A percentile compares a stretch with the other conserved stretches of the same genome.
These are phyloP conservation scores for Fulmarus glacialis DNA, from an alignment of 2,113 vertebrate species.

Conservation along the genomic window DNA sequence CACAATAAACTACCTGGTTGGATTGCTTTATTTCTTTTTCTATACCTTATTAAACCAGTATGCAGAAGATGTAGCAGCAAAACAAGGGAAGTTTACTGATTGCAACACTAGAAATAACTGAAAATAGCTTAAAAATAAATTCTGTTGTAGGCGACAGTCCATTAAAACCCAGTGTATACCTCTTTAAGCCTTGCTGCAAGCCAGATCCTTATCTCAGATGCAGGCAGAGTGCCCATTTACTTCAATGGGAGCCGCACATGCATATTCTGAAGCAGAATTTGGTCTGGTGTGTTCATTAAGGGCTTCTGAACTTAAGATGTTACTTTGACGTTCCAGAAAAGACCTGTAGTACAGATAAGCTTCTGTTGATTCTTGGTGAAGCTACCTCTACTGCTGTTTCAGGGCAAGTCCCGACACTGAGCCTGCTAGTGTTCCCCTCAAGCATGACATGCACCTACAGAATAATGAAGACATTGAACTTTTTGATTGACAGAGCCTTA, in stretches of 20 bases:
- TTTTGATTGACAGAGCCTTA: neutral
- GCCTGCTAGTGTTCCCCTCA: conserved; percentile 11
- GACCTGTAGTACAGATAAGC: conserved; percentile 38
- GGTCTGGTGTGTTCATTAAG: conserved; percentile 44
- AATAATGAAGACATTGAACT: conserved; percentile 23
- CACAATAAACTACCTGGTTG: neutral
- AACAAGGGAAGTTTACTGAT: neutral
- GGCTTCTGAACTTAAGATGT: conserved; percentile 44
- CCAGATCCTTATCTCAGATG: conserved; percentile 34
- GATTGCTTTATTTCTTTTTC: neutral
- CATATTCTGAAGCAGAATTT: conserved; percentile 17
- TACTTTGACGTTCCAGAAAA: conserved; percentile 38
- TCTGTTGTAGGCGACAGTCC: neutral
- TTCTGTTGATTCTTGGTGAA: conserved; percentile 15
- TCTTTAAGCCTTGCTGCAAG: conserved; percentile 47
- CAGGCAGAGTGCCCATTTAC: conserved; percentile 15
- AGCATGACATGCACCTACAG: conserved; percentile 32
- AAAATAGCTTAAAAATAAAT: conserved; percentile 7
- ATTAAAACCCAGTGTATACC: neutral
- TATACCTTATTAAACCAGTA: neutral
- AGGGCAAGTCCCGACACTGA: conserved; percentile 58
- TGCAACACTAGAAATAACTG: neutral
- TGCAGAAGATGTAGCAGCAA: neutral
- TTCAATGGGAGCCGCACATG: conserved; percentile 33
- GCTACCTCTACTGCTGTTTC: conserved; percentile 33